phyloP scores from a whole-genome alignment of 2,113 vertebrate species.

The Pachyramphus minor region DNA sequence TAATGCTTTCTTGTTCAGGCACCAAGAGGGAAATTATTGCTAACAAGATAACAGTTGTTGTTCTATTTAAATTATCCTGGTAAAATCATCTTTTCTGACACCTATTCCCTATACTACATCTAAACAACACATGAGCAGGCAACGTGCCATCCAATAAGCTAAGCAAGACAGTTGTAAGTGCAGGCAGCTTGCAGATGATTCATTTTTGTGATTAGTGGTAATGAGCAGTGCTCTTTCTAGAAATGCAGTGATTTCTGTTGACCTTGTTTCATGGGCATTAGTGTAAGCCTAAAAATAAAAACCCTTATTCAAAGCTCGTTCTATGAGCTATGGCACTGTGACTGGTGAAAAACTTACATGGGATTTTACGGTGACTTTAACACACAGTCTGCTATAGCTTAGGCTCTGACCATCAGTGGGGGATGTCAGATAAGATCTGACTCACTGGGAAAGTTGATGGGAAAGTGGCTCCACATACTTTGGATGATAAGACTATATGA shows the following conservation, averaged over 20 bases:
- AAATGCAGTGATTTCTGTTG: neutral
- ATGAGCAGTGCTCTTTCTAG: neutral
- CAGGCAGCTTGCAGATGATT: conserved; percentile 30
- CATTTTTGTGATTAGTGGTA: neutral
- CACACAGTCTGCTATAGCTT: neutral
- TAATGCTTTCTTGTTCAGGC: conserved; percentile 16
- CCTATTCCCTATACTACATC: neutral
- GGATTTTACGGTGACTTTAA: neutral
- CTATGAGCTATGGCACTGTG: neutral
- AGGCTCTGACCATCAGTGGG: neutral
- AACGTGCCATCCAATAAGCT: neutral
- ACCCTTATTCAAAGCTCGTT: neutral
- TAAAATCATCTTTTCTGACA: conserved; percentile 29
- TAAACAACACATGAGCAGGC: conserved; percentile 28
- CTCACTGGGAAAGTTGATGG: neutral
- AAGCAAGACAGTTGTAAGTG: neutral
- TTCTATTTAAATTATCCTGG: conserved; percentile 51
- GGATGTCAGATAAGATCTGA: neutral
- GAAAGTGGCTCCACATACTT: neutral
- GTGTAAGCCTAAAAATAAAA: conserved; percentile 13
- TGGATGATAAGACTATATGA: neutral
- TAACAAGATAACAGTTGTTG: conserved; percentile 51
- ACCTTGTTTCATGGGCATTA: neutral
- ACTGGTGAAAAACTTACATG: neutral
- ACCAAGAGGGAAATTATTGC: conserved; percentile 36